Percentiles rank a stretch among this genome's conserved stretches.
phyloP scores from a whole-genome alignment of 2,113 vertebrate genomes.

The Blennius ocellaris region DNA sequence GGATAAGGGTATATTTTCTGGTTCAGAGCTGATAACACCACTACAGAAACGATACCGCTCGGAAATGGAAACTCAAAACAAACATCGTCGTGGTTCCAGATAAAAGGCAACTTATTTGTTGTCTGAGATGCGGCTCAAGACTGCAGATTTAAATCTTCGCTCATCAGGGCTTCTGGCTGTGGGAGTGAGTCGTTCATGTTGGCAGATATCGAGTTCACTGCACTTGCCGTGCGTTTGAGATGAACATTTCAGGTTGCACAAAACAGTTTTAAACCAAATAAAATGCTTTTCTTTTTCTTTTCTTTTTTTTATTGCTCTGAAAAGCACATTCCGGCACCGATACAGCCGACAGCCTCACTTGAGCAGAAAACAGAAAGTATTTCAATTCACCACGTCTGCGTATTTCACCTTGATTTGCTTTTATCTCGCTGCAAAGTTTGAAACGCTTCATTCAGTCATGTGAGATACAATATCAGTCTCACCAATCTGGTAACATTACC shows the following conservation, averaged over 20 bases:
- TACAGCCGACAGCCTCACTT: background rate
- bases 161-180: constrained; percentile 34
- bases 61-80: constrained; percentile 61
- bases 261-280: background rate
- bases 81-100: constrained; percentile 52
- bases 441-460: no score
- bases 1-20: constrained; percentile 67
- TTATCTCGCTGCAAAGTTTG: background rate
- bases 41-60: constrained; percentile 43
- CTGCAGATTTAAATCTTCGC: constrained; percentile 45
- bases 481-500: no score
- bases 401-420: background rate
- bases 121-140: constrained; percentile 29
- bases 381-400: background rate
- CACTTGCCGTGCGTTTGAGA: background rate
- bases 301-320: constrained; percentile 8
- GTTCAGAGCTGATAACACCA: constrained; percentile 63
- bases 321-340: background rate
- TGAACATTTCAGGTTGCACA: constrained; percentile 1
- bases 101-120: constrained; percentile 53
- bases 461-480: no score
- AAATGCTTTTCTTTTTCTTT: background rate
- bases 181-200: constrained; percentile 21
- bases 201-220: constrained; percentile 26
- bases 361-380: background rate